Evolutionary conservation across 2,888 invertebrate genomes (phyloP).

Genomic region (Cyclophora punctaria): DNA sequence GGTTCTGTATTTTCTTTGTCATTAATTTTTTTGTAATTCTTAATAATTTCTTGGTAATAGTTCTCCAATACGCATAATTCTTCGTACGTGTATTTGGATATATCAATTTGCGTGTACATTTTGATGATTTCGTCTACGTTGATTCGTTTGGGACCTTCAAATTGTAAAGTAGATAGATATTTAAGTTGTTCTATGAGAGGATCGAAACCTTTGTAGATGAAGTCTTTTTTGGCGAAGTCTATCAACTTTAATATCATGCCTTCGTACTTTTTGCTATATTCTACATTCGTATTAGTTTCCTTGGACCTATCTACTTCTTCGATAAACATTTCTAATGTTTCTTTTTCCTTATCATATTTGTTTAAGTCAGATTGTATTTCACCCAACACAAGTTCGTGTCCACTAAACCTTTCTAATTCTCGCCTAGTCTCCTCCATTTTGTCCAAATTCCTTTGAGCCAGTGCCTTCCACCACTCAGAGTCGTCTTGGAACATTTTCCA

Average conservation of each 20-base stretch:
- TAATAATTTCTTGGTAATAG: constrained; percentile 65
- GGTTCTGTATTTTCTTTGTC: constrained; percentile 44
- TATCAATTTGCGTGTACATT: constrained; percentile 58
- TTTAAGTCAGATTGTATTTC: constrained; percentile 52
- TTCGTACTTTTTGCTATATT: constrained; percentile 65
- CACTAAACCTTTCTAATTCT: constrained; percentile 63
- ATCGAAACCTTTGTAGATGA: constrained; percentile 68
- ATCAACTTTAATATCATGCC: constrained; percentile 64
- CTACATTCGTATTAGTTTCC: constrained; percentile 51
- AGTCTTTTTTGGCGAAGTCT: constrained; percentile 64
- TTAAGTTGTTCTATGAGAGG: constrained; percentile 61
- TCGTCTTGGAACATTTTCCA: constrained; percentile 68
- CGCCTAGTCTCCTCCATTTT: constrained; percentile 65
- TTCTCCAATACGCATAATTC: constrained; percentile 62
- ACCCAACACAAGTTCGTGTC: constrained; percentile 57
- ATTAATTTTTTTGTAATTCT: constrained; percentile 43
- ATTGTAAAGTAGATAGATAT: constrained; percentile 49
- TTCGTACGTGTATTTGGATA: constrained; percentile 61
- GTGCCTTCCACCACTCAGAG: constrained; percentile 65
- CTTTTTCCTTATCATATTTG: constrained; percentile 54
- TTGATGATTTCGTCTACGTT: constrained; percentile 58
- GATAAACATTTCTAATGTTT: constrained; percentile 53
- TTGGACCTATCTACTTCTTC: constrained; percentile 62
- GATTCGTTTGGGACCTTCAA: constrained; percentile 49
- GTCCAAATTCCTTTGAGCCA: constrained; percentile 62